Evolutionary conservation across 2,888 invertebrate species (phyloP).

Genomic region (Trichogramma evanescens): DNA sequence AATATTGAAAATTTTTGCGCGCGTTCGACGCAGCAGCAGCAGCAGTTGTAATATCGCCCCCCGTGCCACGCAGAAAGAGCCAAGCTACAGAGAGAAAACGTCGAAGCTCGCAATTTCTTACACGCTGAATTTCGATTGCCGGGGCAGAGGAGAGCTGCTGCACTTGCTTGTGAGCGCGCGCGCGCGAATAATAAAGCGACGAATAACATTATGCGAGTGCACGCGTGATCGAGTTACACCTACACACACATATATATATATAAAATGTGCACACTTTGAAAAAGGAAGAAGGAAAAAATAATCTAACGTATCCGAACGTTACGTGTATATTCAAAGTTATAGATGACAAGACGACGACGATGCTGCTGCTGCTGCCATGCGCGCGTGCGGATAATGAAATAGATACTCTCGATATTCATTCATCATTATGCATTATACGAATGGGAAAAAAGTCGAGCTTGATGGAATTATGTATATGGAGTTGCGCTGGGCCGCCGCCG

Average conservation of each 20-base stretch:
- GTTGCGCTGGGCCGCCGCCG: too few species aligned
- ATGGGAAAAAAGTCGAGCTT: neutral
- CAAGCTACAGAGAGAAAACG: neutral
- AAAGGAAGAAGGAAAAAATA: too few species aligned
- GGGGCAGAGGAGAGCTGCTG: constrained; percentile 14
- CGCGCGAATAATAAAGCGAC: neutral
- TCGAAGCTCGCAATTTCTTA: constrained; percentile 22
- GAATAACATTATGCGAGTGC: constrained; percentile 1
- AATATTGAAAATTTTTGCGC: too few species aligned
- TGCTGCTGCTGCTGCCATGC: neutral
- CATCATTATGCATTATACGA: constrained; percentile 21
- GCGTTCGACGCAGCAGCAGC: too few species aligned
- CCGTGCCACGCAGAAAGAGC: neutral
- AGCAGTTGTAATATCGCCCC: too few species aligned
- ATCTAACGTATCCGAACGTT: too few species aligned
- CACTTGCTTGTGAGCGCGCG: neutral
- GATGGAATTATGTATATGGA: too few species aligned
- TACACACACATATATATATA: too few species aligned
- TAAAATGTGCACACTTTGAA: too few species aligned
- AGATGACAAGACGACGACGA: neutral
- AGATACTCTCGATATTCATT: constrained; percentile 13
- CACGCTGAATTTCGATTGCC: constrained; percentile 31
- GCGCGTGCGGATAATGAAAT: too few species aligned
- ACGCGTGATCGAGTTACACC: neutral
- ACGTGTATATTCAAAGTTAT: neutral